A percentile compares a stretch with the other conserved stretches of the same genome.
Conservation (phyloP, 1,140 invertebrate species). For the Macrosteles quadrilineatus region DNA sequence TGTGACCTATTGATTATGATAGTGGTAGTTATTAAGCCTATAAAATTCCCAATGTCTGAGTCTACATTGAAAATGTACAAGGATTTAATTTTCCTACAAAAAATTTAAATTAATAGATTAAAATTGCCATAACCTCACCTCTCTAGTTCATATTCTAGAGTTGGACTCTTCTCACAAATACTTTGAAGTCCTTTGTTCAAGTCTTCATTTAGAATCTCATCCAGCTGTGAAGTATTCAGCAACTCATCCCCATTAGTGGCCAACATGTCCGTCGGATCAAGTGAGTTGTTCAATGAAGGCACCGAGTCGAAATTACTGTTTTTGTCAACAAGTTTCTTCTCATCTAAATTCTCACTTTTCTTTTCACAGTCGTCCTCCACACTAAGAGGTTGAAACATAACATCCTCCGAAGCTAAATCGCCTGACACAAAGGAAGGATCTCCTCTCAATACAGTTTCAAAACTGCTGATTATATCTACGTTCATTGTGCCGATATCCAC, state of each 20-base stretch:
- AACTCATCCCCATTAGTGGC: not conserved
- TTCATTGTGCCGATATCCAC: not conserved
- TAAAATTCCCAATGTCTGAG: no score
- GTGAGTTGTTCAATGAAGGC: not conserved
- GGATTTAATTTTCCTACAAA: no score
- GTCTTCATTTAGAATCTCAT: slow-evolving; percentile 3
- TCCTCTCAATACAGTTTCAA: slow-evolving; percentile 9
- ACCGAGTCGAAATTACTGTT: not conserved
- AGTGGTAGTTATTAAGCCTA: no score
- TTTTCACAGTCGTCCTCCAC: not conserved
- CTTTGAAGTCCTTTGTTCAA: not conserved
- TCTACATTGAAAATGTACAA: no score
- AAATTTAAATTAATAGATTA: no score
- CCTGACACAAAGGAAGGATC: slow-evolving; percentile 5
- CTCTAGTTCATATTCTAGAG: no score
- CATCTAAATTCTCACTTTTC: not conserved
- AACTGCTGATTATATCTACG: slow-evolving; percentile 5
- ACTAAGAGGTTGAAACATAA: not conserved
- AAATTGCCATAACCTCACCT: no score
- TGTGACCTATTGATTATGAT: no score
- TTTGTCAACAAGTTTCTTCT: not conserved
- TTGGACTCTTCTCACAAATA: slow-evolving; percentile 4
- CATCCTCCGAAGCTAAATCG: slow-evolving; percentile 6
- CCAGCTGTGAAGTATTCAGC: not conserved
- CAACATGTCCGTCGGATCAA: not conserved